These are phyloP conservation scores for Anser cygnoides DNA, from an alignment of 2,113 vertebrate genomes.

Conservation along the genomic window DNA sequence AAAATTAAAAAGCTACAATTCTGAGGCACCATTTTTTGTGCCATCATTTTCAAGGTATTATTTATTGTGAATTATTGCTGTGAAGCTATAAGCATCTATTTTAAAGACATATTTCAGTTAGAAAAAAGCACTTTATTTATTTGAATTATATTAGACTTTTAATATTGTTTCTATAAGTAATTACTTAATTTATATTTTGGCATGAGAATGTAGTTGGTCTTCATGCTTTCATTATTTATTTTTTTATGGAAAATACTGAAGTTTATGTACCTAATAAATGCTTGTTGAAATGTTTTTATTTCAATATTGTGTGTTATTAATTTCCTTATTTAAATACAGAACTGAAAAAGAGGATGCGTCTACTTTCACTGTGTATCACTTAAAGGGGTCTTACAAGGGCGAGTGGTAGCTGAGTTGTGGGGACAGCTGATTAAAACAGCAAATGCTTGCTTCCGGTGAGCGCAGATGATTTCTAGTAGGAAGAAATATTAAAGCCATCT, in stretches of 20 bases:
- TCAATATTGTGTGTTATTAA: neutral
- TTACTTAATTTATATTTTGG: neutral
- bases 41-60: neutral
- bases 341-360: neutral
- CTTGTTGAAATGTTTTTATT: neutral
- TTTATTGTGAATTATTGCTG: neutral
- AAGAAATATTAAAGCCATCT: neutral
- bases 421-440: too few relatives aligned
- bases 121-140: neutral
- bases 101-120: neutral
- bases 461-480: neutral
- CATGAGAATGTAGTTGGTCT: neutral
- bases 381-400: neutral
- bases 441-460: neutral
- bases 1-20: neutral
- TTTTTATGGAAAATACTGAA: neutral
- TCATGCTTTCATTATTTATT: neutral
- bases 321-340: neutral
- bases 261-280: constrained; percentile 3
- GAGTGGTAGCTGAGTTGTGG: neutral
- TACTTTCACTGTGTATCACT: neutral
- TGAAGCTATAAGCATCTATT: neutral
- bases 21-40: neutral
- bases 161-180: neutral
- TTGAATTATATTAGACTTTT: neutral